Base-by-base conservation (phyloP, 2,113 vertebrate genomes). In the Oryzias javanicus region DNA sequence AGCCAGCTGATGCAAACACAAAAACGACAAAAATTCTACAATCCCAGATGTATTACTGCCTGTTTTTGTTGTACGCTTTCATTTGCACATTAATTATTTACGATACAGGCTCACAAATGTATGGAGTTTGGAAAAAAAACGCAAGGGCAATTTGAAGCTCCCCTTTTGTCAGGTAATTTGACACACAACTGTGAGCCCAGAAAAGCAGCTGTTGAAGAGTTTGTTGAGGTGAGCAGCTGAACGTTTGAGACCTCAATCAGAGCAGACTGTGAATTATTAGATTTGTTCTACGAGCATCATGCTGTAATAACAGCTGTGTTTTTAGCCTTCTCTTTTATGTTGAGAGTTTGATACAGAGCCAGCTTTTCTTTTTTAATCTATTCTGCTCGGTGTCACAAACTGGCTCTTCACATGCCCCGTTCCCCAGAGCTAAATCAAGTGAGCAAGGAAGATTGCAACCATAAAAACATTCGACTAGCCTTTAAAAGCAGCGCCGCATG, bases 171-270 rank as follows among this genome's bases (percentile, higher is more conserved):
- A 47, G n/a, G 46, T 19, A 19, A 17, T 47, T 18, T 47, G 46
- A 47, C n/a, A 55, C 15, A 18, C 42, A 4, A 46, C n/a, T 53
- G 29, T 48, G 18, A 19, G 35, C 49, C 46, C 6, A 20, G 1
- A 49, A 25, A 42, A 44, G 16, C 48, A 58, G 54, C 52, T 27
- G 25, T 44, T 35, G 19, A 35, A 29, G 57, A 35, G 18, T 47
- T 29, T n/a, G 44, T 25, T 57, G 70, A 15, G 12, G 59, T 19
- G 42, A 60, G 52, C 18, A 22, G 55, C 46, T 13, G 42, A 53
- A 55, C 6, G 17, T 29, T 64, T n/a, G 46, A 71, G 58, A 49
- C 19, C 42, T 47, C 49, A 35, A 68, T 81, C 55, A 49, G 16
- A 27, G 14, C 29, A 18, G 41, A 57, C 50, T 48, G 55, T 49